Conservation (phyloP, 2,113 vertebrate genomes). For the Vidua macroura region DNA sequence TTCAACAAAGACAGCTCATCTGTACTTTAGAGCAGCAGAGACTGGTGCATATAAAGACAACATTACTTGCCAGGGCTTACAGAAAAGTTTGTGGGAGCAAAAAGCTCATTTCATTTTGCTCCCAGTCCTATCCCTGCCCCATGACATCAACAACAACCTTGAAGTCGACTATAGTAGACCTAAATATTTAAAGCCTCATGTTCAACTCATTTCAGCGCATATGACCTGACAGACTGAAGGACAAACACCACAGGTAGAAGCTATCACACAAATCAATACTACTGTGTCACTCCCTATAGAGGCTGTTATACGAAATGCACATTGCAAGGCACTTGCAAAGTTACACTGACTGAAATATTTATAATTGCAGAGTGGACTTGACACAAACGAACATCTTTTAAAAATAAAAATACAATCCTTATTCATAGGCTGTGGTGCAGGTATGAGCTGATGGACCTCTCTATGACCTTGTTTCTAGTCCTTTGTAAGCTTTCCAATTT, state of each 20-base stretch:
- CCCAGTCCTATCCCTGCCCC: neutral
- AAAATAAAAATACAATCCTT: neutral
- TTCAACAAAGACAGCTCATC: neutral
- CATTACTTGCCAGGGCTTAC: neutral
- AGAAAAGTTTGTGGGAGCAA: neutral
- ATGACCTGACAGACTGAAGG: neutral
- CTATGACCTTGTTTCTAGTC: neutral
- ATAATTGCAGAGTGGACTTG: neutral
- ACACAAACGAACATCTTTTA: neutral
- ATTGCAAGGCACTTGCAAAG: neutral
- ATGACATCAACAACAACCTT: neutral
- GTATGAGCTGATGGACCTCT: neutral
- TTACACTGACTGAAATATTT: slow-evolving; percentile 19
- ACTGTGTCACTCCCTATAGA: neutral
- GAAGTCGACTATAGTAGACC: neutral
- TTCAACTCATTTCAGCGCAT: neutral
- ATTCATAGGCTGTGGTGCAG: neutral
- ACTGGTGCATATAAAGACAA: neutral
- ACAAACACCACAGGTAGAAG: slow-evolving; percentile 18
- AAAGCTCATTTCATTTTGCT: neutral
- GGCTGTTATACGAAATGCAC: neutral
- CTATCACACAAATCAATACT: neutral
- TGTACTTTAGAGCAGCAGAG: neutral
- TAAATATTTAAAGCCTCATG: slow-evolving; percentile 8
- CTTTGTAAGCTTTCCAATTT: neutral